Conservation (phyloP, 2,113 vertebrate genomes). For the Equus quagga region DNA sequence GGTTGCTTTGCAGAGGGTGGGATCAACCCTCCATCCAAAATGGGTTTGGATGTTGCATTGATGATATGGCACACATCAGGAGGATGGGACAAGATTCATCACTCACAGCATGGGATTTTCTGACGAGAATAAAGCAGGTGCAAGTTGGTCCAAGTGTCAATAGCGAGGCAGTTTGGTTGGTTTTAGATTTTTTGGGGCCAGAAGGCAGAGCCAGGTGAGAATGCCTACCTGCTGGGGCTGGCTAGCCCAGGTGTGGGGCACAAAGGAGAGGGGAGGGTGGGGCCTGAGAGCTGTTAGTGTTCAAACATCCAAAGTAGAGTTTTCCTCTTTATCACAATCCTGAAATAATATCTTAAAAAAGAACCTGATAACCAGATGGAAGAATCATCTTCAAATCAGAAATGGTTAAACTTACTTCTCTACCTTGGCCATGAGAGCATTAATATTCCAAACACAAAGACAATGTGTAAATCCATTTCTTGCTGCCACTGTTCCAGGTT, state of each 20-base stretch:
- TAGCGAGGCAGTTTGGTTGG: background rate
- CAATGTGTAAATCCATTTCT: background rate
- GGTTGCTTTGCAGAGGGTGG: background rate
- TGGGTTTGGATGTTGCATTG: background rate
- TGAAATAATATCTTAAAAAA: background rate
- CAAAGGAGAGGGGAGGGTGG: too few species aligned
- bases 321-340: background rate
- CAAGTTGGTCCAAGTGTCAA: background rate
- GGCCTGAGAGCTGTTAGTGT: too few species aligned
- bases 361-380: background rate
- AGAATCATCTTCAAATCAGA: background rate
- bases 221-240: too few species aligned
- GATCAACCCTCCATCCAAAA: background rate
- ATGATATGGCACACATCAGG: background rate
- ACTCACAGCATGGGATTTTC: background rate
- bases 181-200: background rate
- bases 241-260: background rate
- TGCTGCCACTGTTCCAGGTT: background rate
- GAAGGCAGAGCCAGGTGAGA: background rate
- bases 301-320: background rate
- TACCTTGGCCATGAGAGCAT: background rate
- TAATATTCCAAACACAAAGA: background rate
- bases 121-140: background rate
- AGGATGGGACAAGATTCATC: background rate
- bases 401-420: background rate